A percentile compares a stretch with the other conserved stretches of the same genome.
phyloP scores from a whole-genome alignment of 2,113 vertebrate species.

The Nothoprocta pentlandii region DNA sequence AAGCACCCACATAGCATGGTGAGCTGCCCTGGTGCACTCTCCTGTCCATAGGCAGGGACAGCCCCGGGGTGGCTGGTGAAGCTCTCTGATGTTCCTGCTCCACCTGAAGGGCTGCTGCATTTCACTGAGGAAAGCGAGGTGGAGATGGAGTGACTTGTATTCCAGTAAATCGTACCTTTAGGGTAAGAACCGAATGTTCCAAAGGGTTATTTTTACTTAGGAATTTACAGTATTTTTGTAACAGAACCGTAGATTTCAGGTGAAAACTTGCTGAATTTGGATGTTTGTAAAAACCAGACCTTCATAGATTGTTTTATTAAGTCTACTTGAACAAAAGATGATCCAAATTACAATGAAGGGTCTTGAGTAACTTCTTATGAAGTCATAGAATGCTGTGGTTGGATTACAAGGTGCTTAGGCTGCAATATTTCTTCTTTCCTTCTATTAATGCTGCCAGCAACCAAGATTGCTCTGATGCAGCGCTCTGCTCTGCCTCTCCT shows the following conservation, averaged over 20 bases:
- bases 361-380: background rate
- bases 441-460: background rate
- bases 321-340: background rate
- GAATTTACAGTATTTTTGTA: background rate
- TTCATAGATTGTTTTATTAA: background rate
- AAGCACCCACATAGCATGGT: background rate
- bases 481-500: background rate
- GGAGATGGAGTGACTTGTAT: background rate
- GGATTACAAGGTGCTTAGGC: background rate
- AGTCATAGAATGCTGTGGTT: background rate
- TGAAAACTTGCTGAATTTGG: background rate
- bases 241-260: background rate
- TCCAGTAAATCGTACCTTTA: background rate
- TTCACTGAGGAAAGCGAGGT: background rate
- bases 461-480: background rate
- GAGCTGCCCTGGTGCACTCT: background rate
- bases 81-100: background rate
- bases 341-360: background rate
- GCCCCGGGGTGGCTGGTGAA: background rate
- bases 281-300: background rate
- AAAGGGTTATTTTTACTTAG: background rate
- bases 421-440: background rate
- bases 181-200: background rate
- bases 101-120: background rate
- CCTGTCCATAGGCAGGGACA: background rate